Conservation (phyloP, 2,797 vertebrate genomes). For the Pseudochaenichthys georgianus region DNA sequence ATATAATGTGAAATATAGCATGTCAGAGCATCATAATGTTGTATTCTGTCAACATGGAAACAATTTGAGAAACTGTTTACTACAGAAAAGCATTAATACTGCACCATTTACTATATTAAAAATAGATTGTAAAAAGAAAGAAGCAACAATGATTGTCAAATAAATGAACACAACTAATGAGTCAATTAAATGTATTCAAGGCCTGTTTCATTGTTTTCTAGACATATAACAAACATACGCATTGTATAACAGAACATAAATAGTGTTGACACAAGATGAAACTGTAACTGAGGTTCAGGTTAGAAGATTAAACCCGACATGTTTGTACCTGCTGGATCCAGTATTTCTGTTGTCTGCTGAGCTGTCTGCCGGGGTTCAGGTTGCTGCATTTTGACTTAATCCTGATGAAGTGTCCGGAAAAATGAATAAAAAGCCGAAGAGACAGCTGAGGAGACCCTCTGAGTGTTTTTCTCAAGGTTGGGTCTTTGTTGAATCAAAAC, state of each 20-base stretch:
- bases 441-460: background rate
- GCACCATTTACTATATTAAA: too few species aligned
- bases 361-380: slow-evolving; percentile 61
- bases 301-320: background rate
- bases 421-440: background rate
- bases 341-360: slow-evolving; percentile 54
- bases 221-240: background rate
- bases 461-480: background rate
- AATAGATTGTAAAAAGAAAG: too few species aligned
- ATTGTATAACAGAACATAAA: background rate
- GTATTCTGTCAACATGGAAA: too few species aligned
- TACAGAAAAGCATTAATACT: too few species aligned
- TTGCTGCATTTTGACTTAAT: slow-evolving; percentile 75
- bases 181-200: too few species aligned
- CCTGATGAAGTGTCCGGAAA: slow-evolving; percentile 9
- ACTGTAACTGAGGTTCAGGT: background rate
- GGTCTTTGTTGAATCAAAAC: slow-evolving; percentile 32
- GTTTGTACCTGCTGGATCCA: slow-evolving; percentile 69
- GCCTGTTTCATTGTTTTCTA: background rate
- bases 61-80: too few species aligned
- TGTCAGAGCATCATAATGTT: too few species aligned
- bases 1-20: too few species aligned
- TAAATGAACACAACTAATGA: too few species aligned
- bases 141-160: too few species aligned
- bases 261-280: background rate